A percentile compares a stretch with the other conserved stretches of the same genome.
These are phyloP conservation scores for Trichogramma pretiosum DNA, from an alignment of 1,140 invertebrate genomes.

Conservation along the genomic window DNA sequence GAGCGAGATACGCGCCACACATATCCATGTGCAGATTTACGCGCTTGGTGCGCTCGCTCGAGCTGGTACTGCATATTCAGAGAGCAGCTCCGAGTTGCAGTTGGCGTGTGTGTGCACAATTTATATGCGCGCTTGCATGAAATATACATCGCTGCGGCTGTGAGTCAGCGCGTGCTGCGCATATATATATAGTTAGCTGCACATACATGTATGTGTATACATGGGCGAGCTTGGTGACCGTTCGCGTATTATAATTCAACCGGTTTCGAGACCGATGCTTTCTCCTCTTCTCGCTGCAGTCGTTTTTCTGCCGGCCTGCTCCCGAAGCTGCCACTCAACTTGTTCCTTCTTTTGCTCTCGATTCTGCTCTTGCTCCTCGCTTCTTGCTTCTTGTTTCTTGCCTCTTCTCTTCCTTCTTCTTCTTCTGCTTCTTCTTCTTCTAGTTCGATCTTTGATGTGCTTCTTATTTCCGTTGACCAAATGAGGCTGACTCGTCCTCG, in stretches of 20 bases:
- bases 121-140: slow-evolving; percentile 17
- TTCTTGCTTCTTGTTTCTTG: slow-evolving; percentile 15
- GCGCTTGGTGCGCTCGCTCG: not conserved
- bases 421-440: not conserved
- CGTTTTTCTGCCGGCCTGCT: too few relatives aligned
- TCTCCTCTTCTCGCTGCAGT: too few relatives aligned
- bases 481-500: too few relatives aligned
- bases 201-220: too few relatives aligned
- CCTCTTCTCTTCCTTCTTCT: not conserved
- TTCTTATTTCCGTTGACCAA: too few relatives aligned
- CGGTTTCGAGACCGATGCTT: slow-evolving; percentile 21
- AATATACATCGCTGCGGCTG: slow-evolving; percentile 21
- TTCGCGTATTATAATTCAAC: slow-evolving; percentile 28
- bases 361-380: not conserved
- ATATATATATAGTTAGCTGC: too few relatives aligned
- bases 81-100: slow-evolving; percentile 5
- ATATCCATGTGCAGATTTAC: too few relatives aligned
- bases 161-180: slow-evolving; percentile 22
- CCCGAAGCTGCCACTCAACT: slow-evolving; percentile 18
- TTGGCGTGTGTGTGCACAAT: slow-evolving; percentile 14
- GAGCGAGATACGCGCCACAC: too few relatives aligned
- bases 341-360: slow-evolving; percentile 11
- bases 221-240: too few relatives aligned
- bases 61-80: not conserved
- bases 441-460: too few relatives aligned